These are phyloP conservation scores for Clarias pachynema DNA, from an alignment of 2,797 vertebrate genomes.

Conservation along the genomic window DNA sequence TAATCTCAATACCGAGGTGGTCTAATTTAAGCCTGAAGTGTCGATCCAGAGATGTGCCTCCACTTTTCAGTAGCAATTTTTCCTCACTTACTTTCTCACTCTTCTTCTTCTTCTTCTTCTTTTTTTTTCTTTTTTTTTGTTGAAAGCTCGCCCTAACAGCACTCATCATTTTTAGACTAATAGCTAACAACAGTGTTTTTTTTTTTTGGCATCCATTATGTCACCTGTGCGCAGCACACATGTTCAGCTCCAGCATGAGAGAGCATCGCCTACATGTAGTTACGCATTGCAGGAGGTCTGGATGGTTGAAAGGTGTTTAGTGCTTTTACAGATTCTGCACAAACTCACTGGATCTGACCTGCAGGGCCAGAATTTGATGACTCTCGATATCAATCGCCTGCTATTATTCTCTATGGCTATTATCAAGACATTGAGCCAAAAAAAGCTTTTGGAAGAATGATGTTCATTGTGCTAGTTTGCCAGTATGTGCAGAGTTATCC, in stretches of 20 bases:
- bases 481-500: background rate
- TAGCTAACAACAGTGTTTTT: background rate
- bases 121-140: background rate
- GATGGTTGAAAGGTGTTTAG: background rate
- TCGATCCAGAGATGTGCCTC: background rate
- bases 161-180: background rate
- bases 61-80: background rate
- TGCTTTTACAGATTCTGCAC: background rate
- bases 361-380: background rate
- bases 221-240: background rate
- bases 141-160: background rate
- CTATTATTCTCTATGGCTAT: background rate
- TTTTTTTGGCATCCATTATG: background rate
- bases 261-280: background rate
- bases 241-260: background rate
- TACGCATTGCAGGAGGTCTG: background rate
- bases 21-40: constrained; percentile 3
- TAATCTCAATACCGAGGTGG: background rate
- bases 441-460: background rate
- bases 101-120: background rate
- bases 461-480: background rate
- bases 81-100: background rate
- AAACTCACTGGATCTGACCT: background rate
- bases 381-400: background rate
- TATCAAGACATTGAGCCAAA: background rate